Evolutionary conservation across 2,113 vertebrate species (phyloP).

Genomic region (Oophaga pumilio): DNA sequence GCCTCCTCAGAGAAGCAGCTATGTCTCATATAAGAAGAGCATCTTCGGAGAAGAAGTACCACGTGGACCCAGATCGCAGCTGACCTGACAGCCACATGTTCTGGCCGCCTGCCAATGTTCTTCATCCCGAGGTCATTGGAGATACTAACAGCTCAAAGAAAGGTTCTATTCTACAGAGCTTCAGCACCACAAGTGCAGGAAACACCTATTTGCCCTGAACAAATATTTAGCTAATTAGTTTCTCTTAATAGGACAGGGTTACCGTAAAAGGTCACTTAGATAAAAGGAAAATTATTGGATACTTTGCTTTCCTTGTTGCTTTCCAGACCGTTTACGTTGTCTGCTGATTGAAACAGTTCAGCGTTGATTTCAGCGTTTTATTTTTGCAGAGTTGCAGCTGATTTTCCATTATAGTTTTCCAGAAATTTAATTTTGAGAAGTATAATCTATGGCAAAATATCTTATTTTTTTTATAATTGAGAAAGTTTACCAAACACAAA

Average conservation of each 20-base stretch:
- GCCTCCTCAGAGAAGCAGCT: not conserved
- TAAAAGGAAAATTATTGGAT: not conserved
- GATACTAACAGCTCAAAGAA: constrained; percentile 12
- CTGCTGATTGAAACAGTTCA: not conserved
- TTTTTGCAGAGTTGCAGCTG: not conserved
- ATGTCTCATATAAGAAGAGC: not conserved
- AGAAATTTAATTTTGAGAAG: not conserved
- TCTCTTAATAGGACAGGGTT: constrained; percentile 39
- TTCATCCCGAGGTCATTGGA: constrained; percentile 26
- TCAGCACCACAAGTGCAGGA: constrained; percentile 7
- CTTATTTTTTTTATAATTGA: not conserved
- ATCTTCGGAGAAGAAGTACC: not conserved
- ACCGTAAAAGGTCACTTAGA: not conserved
- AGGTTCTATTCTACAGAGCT: not conserved
- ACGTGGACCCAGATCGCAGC: constrained; percentile 20
- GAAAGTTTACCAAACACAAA: not conserved
- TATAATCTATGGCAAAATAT: not conserved
- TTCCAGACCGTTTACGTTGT: not conserved
- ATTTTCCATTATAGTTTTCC: not conserved
- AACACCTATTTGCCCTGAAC: not conserved
- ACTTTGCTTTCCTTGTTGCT: not conserved
- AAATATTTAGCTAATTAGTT: constrained; percentile 50
- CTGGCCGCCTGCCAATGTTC: constrained; percentile 30
- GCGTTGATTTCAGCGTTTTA: not conserved
- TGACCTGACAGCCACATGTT: constrained; percentile 40